Percentiles rank a stretch among this genome's conserved stretches.
Conservation (phyloP, 2,797 vertebrate genomes). For the Discoglossus pictus region DNA sequence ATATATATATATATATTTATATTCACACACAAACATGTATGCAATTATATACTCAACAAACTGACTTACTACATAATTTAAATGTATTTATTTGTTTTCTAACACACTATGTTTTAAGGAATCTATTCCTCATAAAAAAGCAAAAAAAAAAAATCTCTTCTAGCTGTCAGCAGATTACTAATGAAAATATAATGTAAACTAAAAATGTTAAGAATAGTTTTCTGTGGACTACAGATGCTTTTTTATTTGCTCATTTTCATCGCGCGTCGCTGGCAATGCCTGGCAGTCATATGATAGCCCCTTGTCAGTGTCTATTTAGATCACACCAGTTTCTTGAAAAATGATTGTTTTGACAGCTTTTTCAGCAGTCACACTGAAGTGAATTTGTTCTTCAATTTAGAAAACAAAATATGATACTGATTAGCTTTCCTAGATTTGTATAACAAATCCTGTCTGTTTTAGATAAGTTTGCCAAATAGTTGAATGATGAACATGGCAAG, state of each 20-base stretch:
- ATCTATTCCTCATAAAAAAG: too few species aligned
- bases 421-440: constrained; percentile 17
- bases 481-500: neutral
- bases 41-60: too few species aligned
- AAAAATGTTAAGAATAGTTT: constrained; percentile 9
- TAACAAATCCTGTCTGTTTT: constrained; percentile 1
- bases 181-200: too few species aligned
- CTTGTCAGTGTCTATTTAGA: neutral
- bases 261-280: constrained; percentile 1
- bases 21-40: too few species aligned
- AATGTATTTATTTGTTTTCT: too few species aligned
- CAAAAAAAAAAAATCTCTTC: too few species aligned
- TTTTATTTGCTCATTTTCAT: constrained; percentile 21
- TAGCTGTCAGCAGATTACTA: too few species aligned
- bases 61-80: too few species aligned
- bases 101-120: too few species aligned
- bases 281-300: constrained; percentile 34
- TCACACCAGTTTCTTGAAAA: constrained; percentile 4
- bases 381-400: constrained; percentile 33
- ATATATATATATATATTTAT: too few species aligned
- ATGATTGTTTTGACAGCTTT: constrained; percentile 36
- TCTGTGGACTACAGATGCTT: constrained; percentile 6
- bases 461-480: constrained; percentile 9
- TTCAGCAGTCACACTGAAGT: constrained; percentile 11
- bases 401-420: constrained; percentile 27